Evolutionary conservation across 2,797 vertebrate genomes (phyloP), one percentile per base, ranked within the genome.

Genomic region (Nannoperca australis): DNA sequence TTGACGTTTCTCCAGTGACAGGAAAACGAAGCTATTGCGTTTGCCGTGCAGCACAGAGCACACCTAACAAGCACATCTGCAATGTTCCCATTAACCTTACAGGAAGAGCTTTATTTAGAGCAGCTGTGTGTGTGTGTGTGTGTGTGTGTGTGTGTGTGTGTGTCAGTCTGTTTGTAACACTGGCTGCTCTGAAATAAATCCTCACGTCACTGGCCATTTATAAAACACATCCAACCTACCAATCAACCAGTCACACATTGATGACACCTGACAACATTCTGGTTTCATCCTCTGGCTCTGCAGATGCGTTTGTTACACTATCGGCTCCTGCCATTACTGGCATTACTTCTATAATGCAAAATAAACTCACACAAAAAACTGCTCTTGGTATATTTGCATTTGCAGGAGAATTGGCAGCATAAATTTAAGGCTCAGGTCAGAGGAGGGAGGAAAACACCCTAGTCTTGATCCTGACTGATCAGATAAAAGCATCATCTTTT

Each of bases 211-310:
- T 60, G 36, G 58, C 49, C 60, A 47, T 65, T 75, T 49, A 34
- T 62, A 47, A 72, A 76, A 62, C 68, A 34, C 62, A 58, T 71
- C 69, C 54, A 56, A 65, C 38, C 51, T 24, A 63, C 51, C 71
- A 73, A 79, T 88, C 75, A 82, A 59, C 30, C 64, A 38, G 63
- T 38, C 63, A 73, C 53, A 72, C 71, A 79, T 75, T 30, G 44
- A 20, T 76, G 78, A 72, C 85, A 88, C 69, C 76, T 79, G 70
- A 79, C 58, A 66, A 66, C 73, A 63, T 44, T 17, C 54, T 27
- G 70, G 30, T 51, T 66, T 81, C 67, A 85, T 85, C 74, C 58
- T 78, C 66, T 61, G 59, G 59, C 66, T 77, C 70, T 81, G 55
- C 30, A 53, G 42, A 62, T 62, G 65, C 55, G 36, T 49, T 59